These are phyloP conservation scores for Varecia variegata DNA, from an alignment of 2,797 vertebrate genomes.

Conservation along the genomic window DNA sequence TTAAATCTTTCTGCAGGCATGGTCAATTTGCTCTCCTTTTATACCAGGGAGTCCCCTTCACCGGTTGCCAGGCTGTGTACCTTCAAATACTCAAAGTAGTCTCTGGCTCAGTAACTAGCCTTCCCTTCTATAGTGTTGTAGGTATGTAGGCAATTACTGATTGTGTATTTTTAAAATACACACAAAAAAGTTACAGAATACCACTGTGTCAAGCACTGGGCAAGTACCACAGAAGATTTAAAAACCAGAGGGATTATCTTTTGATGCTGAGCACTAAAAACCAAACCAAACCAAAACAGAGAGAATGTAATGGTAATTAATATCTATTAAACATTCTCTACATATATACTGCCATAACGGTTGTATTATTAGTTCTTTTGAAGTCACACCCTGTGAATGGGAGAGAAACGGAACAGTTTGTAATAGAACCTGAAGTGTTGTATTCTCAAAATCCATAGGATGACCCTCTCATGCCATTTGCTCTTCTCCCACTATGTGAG, in stretches of 20 bases:
- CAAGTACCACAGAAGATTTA: not conserved
- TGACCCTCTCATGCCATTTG: not conserved
- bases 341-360: not conserved
- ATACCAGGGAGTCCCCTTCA: not conserved
- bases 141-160: not conserved
- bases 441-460: not conserved
- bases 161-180: not conserved
- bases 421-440: not conserved
- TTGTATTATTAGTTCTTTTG: not conserved
- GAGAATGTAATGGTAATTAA: not conserved
- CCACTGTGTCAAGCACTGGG: not conserved
- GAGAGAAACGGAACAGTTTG: not conserved
- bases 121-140: not conserved
- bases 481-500: not conserved
- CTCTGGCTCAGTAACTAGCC: not conserved
- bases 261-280: too few relatives aligned
- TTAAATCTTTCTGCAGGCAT: not conserved
- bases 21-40: not conserved
- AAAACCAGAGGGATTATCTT: not conserved
- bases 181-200: not conserved
- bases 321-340: not conserved
- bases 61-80: not conserved
- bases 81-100: not conserved
- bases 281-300: too few relatives aligned
- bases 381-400: not conserved